Evolutionary conservation across 2,888 invertebrate genomes (phyloP), one percentile per base, ranked within the genome.

Genomic region (Cataglyphis altisquamis): DNA sequence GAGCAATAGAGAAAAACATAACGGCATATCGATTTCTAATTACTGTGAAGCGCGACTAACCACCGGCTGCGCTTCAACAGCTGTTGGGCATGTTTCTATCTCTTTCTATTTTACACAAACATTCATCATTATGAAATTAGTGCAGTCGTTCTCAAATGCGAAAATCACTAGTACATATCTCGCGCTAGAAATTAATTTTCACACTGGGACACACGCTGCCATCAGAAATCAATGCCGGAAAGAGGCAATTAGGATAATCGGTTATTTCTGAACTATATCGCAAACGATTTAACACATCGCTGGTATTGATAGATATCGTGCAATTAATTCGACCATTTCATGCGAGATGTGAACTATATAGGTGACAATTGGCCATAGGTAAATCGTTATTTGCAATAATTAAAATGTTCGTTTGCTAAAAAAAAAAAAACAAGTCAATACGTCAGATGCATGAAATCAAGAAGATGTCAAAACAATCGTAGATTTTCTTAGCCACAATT

Each of bases 1-100:
- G 63, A 55, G 67, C 63, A 74, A 78, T 86, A 60, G 73, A 84
- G 29, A 57, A 74, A 84, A 78, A 57, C 84, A 78, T 70, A 70
- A 84, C 32, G 60, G 70, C 45, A 25, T 88, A 90, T 90, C 85
- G 87, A 88, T 89, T 90, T 88, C 83, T 83, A 66, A 82, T 88
- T 88, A 83, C 60, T 66, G 48, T 52, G 55, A 48, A 66, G 72
- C 72, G 36, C 81, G 68, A 84, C 84, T 73, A 84, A 83, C 85
- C 84, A 83, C 81, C 74, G 32, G 60, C 36, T 73, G 63, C 15
- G 32, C 21, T 25, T 36, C 68, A 9, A 10, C 64, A 63, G 52
- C 62, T 25, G 45, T 52, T 68, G 45, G 57, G 15, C 10, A 52
- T 55, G 48, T 74, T 63, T 55, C 52, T 60, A 29, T 32, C 32